Evolutionary conservation across 2,888 invertebrate species (phyloP).

Genomic region (Cremastinae sp.): DNA sequence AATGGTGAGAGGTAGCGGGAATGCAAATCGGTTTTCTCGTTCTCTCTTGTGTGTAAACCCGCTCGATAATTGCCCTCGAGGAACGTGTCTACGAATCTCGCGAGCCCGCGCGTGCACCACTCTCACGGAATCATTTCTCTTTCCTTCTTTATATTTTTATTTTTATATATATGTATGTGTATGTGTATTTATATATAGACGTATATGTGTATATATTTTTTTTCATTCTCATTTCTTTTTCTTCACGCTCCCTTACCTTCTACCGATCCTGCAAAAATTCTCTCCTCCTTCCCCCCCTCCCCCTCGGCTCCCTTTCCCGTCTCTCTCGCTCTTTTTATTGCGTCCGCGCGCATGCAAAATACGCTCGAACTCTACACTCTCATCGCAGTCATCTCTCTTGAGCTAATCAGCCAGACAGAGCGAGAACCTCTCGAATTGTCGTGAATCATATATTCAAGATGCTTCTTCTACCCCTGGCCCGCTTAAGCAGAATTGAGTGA

Average conservation of each 20-base stretch:
- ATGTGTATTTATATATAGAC: too few species aligned
- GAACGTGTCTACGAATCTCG: conserved; percentile 65
- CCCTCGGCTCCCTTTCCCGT: too few species aligned
- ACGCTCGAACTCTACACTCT: conserved; percentile 11
- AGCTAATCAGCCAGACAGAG: conserved; percentile 56
- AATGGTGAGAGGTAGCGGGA: conserved; percentile 59
- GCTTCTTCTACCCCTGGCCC: conserved; percentile 20
- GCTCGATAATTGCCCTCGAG: conserved; percentile 61
- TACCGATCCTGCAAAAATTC: too few species aligned
- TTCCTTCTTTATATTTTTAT: conserved; percentile 6
- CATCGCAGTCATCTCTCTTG: conserved; percentile 37
- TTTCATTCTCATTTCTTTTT: too few species aligned
- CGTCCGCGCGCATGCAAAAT: too few species aligned
- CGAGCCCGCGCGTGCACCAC: conserved; percentile 42
- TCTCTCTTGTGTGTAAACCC: conserved; percentile 40
- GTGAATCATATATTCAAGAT: conserved; percentile 46
- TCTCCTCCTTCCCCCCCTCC: too few species aligned
- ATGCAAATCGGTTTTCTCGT: conserved; percentile 60
- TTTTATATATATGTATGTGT: conserved; percentile 10
- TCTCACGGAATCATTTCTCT: conserved; percentile 20
- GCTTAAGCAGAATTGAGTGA: conserved; percentile 7
- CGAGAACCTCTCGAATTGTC: conserved; percentile 49
- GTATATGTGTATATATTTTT: too few species aligned
- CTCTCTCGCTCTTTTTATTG: too few species aligned
- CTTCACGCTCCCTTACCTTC: too few species aligned